These are phyloP conservation scores for Allygus modestus DNA, from an alignment of 2,888 invertebrate genomes.

Conservation along the genomic window DNA sequence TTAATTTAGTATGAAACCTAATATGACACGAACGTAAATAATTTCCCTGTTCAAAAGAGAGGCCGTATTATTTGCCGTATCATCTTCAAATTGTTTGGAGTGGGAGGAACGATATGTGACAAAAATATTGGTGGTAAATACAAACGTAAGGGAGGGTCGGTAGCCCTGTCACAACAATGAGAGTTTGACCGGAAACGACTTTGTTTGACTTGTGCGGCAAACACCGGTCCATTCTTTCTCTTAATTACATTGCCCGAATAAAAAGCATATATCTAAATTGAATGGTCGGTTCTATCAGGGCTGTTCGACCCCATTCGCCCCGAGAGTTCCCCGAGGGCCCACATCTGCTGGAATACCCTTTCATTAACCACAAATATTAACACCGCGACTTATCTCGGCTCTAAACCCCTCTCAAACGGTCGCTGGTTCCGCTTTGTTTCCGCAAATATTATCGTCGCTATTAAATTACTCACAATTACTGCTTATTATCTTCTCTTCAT, in stretches of 20 bases:
- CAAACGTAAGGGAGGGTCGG: constrained; percentile 21
- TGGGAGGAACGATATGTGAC: constrained; percentile 14
- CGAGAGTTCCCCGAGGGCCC: constrained; percentile 21
- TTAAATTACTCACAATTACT: constrained; percentile 55
- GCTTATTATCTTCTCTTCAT: constrained; percentile 36
- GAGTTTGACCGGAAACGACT: constrained; percentile 49
- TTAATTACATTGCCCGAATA: constrained; percentile 56
- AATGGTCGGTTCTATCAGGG: constrained; percentile 39
- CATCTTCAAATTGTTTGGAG: constrained; percentile 18
- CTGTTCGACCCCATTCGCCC: constrained; percentile 9
- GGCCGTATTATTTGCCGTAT: background rate
- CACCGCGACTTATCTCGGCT: constrained; percentile 48
- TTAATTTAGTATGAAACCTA: no score
- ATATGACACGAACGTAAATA: background rate
- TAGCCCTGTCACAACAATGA: constrained; percentile 42
- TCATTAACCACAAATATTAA: constrained; percentile 57
- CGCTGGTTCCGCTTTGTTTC: constrained; percentile 41
- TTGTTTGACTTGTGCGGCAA: constrained; percentile 48
- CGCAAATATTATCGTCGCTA: constrained; percentile 28
- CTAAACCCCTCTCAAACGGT: constrained; percentile 39
- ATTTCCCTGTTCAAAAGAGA: background rate
- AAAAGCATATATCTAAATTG: constrained; percentile 59
- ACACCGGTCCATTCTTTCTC: constrained; percentile 55
- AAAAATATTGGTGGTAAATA: constrained; percentile 21
- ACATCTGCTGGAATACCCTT: constrained; percentile 54